Conservation (phyloP, 2,888 invertebrate genomes). For the Harpalus rufipes region DNA sequence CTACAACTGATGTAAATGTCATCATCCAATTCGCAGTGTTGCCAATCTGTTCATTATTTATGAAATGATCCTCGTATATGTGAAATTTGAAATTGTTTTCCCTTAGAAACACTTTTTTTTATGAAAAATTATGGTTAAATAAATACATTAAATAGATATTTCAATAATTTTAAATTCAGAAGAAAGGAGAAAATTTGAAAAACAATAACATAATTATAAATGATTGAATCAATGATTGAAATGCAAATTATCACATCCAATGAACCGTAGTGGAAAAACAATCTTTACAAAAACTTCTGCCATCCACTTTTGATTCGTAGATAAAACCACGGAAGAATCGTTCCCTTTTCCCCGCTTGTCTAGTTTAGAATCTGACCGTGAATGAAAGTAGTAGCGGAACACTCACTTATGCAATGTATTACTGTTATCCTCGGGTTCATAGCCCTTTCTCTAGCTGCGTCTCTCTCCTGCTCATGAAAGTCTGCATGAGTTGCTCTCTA, state of each 20-base stretch:
- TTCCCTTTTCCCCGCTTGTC: slow-evolving; percentile 29
- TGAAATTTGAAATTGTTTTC: too few relatives aligned
- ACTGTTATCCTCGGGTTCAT: slow-evolving; percentile 73
- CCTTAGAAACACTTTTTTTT: too few relatives aligned
- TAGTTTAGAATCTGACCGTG: slow-evolving; percentile 70
- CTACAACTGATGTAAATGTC: too few relatives aligned
- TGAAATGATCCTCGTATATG: not conserved
- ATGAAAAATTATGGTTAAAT: too few relatives aligned
- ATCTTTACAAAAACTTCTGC: slow-evolving; percentile 7
- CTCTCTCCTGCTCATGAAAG: slow-evolving; percentile 68
- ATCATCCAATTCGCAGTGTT: too few relatives aligned
- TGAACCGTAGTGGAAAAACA: not conserved
- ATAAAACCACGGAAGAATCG: slow-evolving; percentile 49
- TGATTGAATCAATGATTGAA: not conserved
- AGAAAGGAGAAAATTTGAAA: too few relatives aligned
- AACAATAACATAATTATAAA: not conserved
- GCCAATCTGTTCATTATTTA: too few relatives aligned
- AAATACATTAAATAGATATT: too few relatives aligned
- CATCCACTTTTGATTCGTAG: slow-evolving; percentile 17
- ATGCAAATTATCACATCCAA: not conserved
- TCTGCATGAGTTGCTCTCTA: slow-evolving; percentile 66
- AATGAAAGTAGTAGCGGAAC: slow-evolving; percentile 74
- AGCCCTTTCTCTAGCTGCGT: slow-evolving; percentile 70
- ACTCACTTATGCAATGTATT: slow-evolving; percentile 74
- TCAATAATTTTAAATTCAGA: too few relatives aligned